Base-by-base conservation (phyloP, 2,113 vertebrate genomes). In the Tyrannus savana region DNA sequence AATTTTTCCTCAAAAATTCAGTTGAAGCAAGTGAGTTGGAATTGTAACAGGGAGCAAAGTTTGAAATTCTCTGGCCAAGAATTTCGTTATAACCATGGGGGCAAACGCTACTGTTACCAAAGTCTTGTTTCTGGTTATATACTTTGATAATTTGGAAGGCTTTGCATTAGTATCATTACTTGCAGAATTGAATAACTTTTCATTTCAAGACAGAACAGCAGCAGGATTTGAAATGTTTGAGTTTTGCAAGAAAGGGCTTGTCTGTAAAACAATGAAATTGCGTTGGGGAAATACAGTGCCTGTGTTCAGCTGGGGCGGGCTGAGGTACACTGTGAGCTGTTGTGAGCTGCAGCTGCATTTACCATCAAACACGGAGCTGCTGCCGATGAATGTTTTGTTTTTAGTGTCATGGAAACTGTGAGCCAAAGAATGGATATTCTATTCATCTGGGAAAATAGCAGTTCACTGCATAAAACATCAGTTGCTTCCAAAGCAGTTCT, bases 381-480 rank as follows among this genome's bases (percentile, higher is more conserved):
- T 98, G 95, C 97, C 96, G 97, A 97, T 97, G 97, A 97, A 95
- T 98, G 97, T 98, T 98, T 97, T 98, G 97, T 96, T 98, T 98
- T 97, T 98, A 98, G 97, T 98, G 98, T 98, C 98, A 98, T 98
- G 98, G 98, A 98, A 98, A 98, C 98, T 97, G 97, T 96, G 97
- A 98, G 94, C 96, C 95, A 92, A 95, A 98, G 97, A 98, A 97
- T 97, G 97, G 97, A 98, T 98, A 97, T 98, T 98, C 96, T 97
- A 91, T 98, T 98, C 97, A 97, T 98, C 96, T 97, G 97, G 97
- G 97, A 97, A 98, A 98, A 98, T 96, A 98, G 96, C 96, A 95
- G 91, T 96, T 97, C 93, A 90, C 97, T 97, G 96, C 97, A 96
- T 97, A 97, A 98, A 98, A 97, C 96, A 97, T 97, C 96, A 96